Base-by-base conservation (phyloP, 2,113 vertebrate species). In the Dicerorhinus sumatrensis region DNA sequence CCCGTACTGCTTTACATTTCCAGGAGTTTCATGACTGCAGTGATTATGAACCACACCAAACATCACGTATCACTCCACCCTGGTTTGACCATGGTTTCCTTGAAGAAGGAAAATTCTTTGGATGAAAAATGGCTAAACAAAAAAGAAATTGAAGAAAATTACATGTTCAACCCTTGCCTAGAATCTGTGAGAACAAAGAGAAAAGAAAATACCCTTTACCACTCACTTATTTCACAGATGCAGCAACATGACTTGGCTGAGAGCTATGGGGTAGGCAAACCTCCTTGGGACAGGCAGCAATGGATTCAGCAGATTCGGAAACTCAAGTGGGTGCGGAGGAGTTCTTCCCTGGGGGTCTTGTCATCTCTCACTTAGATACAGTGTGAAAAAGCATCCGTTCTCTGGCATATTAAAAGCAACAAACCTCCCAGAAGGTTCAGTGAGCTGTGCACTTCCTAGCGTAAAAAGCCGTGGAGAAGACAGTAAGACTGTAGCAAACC, bases 81-180 rank as follows among this genome's bases (percentile, higher is more conserved):
- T 69, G 79, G 51, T 67, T 75, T 51, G 12, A 93, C 33, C 62
- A 69, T 21, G 6, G 11, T 36, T 87, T 89, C 29, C 48, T 39
- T 21, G 8, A 54, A 60, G 62, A 93, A 83, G 16, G 33, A 96
- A 89, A 96, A 0, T 0, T 73, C 46, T 92, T 89, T n/a, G 18
- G 56, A 46, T 65, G 20, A 83, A 75, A 85, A 87, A n/a, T 65
- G 20, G n/a, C 54, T 87, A 84, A 69, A 25, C n/a, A 75, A 56
- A 51, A 81, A 96, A 85, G 54, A 96, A 93, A 83, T 25, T 13
- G 33, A 76, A 94, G 63, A 94, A 97, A 97, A 79, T 56, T 89
- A 11, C 31, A 73, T 20, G 39, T 1, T 96, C 14, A 58, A 84
- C 39, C 5, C 9, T 42, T 70, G 29, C 5, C 54, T 60, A 83